phyloP scores from a whole-genome alignment of 2,113 vertebrate species.

The Loxodonta africana region DNA sequence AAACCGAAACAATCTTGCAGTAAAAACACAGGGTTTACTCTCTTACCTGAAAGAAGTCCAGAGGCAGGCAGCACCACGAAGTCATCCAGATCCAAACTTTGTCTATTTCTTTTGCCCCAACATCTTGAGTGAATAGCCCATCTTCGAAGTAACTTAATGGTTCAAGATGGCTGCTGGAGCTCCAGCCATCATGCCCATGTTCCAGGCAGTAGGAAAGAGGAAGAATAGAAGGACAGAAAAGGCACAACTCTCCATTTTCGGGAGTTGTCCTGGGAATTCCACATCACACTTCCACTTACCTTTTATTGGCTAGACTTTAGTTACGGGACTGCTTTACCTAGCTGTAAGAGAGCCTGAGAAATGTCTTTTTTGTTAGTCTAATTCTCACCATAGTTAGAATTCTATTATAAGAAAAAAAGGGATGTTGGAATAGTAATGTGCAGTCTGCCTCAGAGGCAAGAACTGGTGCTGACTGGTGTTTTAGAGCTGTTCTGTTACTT shows the following conservation, averaged over 20 bases:
- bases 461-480: background rate
- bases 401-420: background rate
- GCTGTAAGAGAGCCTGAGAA: background rate
- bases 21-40: background rate
- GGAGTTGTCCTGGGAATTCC: background rate
- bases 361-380: background rate
- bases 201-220: background rate
- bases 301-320: background rate
- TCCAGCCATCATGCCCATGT: background rate
- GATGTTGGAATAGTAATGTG: background rate
- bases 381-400: background rate
- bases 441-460: background rate
- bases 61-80: background rate
- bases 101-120: background rate
- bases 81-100: background rate
- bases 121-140: background rate
- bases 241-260: background rate
- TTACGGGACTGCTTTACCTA: background rate
- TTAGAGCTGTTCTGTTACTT: background rate
- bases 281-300: background rate
- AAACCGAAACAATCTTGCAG: background rate
- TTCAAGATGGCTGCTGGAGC: background rate
- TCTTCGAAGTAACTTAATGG: background rate
- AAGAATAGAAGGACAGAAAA: background rate
- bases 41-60: background rate